phyloP scores from a whole-genome alignment of 2,797 vertebrate species.

The Danio aesculapii region DNA sequence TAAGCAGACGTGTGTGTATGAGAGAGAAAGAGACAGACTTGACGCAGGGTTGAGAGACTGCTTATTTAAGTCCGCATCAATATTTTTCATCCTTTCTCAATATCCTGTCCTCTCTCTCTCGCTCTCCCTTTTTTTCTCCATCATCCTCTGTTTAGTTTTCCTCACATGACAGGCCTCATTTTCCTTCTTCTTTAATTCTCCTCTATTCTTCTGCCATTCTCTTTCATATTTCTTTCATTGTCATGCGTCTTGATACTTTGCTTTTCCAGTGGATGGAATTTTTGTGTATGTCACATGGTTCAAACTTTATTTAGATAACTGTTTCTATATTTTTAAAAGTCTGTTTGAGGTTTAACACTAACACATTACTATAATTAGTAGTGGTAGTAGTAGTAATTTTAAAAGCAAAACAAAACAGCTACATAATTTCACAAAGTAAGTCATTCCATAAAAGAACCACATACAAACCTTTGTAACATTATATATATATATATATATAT shows the following conservation, averaged over 20 bases:
- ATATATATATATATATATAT: too few species aligned
- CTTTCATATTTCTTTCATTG: neutral
- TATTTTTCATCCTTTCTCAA: conserved; percentile 30
- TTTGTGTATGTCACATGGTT: neutral
- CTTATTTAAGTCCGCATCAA: conserved; percentile 28
- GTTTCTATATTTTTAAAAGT: too few species aligned
- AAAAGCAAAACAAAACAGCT: too few species aligned
- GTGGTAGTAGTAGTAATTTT: too few species aligned
- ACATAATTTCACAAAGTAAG: too few species aligned
- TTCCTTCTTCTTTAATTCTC: conserved; percentile 54
- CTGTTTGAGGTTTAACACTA: too few species aligned
- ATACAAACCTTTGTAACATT: too few species aligned
- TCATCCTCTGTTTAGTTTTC: conserved; percentile 22
- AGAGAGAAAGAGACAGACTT: neutral
- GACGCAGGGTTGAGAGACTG: neutral
- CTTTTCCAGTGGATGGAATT: neutral
- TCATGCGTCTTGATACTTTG: neutral
- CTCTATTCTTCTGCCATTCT: neutral
- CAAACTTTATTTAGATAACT: neutral
- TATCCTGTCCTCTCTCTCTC: neutral
- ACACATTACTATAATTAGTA: too few species aligned
- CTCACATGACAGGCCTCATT: conserved; percentile 58
- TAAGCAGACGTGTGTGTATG: conserved; percentile 71
- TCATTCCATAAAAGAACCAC: too few species aligned
- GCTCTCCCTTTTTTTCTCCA: conserved; percentile 32